Evolutionary conservation across 2,797 vertebrate genomes (phyloP), one percentile per base, ranked within the genome.

Genomic region (Alauda arvensis): DNA sequence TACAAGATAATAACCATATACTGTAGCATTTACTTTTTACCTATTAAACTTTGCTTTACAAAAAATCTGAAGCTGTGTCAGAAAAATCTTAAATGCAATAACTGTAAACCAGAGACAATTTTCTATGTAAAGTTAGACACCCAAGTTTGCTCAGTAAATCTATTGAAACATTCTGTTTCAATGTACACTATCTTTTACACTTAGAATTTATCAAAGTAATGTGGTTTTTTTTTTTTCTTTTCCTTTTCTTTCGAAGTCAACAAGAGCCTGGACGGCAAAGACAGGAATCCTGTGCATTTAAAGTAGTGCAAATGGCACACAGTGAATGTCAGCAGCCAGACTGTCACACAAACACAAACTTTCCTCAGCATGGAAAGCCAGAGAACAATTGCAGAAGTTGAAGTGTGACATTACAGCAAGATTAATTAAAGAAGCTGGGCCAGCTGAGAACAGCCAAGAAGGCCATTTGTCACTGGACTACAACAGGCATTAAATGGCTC

Each of bases 1-100:
- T 95, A 87, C 85, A 82, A 89, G 94, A 96, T 96, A 94, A 91
- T 94, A 94, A 89, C 68, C 84, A 89, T 93, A 92, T 59, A 93
- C 62, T 46, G 83, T 42, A 78, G 45, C 78, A 90, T 88, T 94
- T 86, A 83, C 42, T 84, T 88, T 88, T 76, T 70, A 83, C 51
- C 40, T 87, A 75, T 45, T 90, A 70, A 83, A 62, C 31, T 67
- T 69, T 34, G 52, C 20, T 89, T 85, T 75, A 61, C 23, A 33
- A 77, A 55, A 91, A 51, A 70, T 26, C 62, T 53, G 65, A 45
- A 81, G 45, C 24, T 90, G 84, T 81, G 6, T 34, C 10, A 9
- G 37, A 85, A 82, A 87, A 92, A 55, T 3, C 18, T 52, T 69
- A 87, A 77, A 81, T 66, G 57, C 23, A 65, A 0, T 53, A 82